These are phyloP conservation scores for Colostygia pectinataria DNA, from an alignment of 2,888 invertebrate species.

Conservation along the genomic window DNA sequence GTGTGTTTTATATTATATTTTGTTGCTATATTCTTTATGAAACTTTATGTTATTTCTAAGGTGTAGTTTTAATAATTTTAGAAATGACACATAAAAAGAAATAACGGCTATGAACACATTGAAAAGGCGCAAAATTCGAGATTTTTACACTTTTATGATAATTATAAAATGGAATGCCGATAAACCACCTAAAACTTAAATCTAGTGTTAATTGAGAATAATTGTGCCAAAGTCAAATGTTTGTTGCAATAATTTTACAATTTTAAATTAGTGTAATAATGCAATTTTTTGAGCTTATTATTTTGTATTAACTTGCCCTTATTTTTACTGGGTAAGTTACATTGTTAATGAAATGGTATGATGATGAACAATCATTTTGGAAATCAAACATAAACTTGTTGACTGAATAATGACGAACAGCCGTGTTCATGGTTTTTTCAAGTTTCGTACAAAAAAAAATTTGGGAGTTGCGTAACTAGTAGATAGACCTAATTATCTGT, in stretches of 20 bases:
- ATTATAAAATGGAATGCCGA: slow-evolving; percentile 15
- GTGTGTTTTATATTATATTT: slow-evolving; percentile 76
- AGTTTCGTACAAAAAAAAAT: too few relatives aligned
- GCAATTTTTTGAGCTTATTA: slow-evolving; percentile 36
- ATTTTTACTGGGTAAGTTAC: slow-evolving; percentile 16
- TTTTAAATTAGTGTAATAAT: slow-evolving; percentile 38
- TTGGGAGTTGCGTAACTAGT: too few relatives aligned
- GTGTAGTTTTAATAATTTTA: slow-evolving; percentile 50
- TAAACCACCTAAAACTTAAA: slow-evolving; percentile 7
- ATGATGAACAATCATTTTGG: neutral
- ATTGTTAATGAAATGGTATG: neutral
- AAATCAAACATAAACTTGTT: too few relatives aligned
- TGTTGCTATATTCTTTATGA: slow-evolving; percentile 76
- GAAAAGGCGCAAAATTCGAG: slow-evolving; percentile 24
- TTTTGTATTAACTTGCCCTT: slow-evolving; percentile 37
- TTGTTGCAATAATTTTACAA: slow-evolving; percentile 61
- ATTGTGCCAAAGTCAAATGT: slow-evolving; percentile 69
- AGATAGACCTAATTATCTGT: too few relatives aligned
- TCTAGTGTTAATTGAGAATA: slow-evolving; percentile 42
- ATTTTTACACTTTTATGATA: slow-evolving; percentile 17
- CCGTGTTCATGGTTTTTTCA: too few relatives aligned
- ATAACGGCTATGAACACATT: slow-evolving; percentile 54
- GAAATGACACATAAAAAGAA: slow-evolving; percentile 52
- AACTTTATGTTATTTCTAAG: slow-evolving; percentile 63
- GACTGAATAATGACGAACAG: too few relatives aligned